Evolutionary conservation across 2,888 invertebrate species (phyloP).

Genomic region (Amphipoea lucens): DNA sequence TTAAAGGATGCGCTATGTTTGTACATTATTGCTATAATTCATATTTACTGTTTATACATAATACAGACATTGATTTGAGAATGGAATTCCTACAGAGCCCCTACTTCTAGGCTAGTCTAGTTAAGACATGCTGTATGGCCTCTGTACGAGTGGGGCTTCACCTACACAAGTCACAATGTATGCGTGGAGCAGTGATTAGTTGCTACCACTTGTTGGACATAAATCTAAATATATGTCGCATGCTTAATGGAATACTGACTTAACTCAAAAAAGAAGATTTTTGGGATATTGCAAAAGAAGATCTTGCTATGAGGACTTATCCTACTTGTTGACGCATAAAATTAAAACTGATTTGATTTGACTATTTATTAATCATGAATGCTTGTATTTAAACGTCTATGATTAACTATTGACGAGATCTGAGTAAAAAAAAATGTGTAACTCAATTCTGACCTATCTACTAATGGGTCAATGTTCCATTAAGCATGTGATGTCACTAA

Average conservation of each 20-base stretch:
- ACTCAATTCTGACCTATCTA: too few species aligned
- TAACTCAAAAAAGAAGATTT: too few species aligned
- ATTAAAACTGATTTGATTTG: too few species aligned
- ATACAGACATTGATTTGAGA: neutral
- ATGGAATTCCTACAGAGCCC: neutral
- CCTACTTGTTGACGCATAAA: too few species aligned
- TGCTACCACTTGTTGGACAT: constrained; percentile 1
- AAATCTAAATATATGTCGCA: neutral
- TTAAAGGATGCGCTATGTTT: neutral
- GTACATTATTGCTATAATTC: neutral
- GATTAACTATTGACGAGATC: too few species aligned
- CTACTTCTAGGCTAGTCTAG: neutral
- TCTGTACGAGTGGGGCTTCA: constrained; percentile 31
- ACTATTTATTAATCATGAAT: too few species aligned
- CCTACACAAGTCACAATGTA: neutral
- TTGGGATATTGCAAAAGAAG: too few species aligned
- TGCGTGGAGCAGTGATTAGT: neutral
- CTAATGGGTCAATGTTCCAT: too few species aligned
- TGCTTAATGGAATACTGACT: too few species aligned
- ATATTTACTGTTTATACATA: constrained; percentile 2
- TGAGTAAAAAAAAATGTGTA: too few species aligned
- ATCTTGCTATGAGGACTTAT: too few species aligned
- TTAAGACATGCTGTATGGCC: constrained; percentile 17
- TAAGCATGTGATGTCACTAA: neutral
- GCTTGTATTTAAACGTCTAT: too few species aligned